A percentile compares a stretch with the other conserved stretches of the same genome.
phyloP scores from a whole-genome alignment of 2,888 invertebrate species.

The Xestia sexstrigata region DNA sequence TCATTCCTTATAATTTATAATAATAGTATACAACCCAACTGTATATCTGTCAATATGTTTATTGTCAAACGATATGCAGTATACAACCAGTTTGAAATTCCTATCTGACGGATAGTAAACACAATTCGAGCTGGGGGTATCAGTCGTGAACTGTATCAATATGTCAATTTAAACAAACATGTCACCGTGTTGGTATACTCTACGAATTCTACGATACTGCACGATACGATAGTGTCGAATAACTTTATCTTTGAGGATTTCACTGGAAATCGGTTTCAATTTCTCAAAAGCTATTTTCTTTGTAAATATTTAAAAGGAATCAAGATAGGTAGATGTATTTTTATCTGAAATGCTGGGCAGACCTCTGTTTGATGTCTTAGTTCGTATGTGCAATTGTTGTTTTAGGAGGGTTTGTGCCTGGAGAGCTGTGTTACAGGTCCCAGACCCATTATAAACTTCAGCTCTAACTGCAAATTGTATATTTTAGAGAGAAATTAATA shows the following conservation, averaged over 20 bases:
- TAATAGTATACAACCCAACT: not conserved
- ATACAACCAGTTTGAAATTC: not conserved
- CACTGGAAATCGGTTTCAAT: conserved; percentile 24
- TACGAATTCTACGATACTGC: conserved; percentile 1
- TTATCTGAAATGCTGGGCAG: not conserved
- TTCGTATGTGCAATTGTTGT: not conserved
- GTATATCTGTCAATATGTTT: conserved; percentile 24
- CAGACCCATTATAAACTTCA: not conserved
- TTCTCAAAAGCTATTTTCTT: conserved; percentile 24
- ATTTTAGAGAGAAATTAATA: not conserved
- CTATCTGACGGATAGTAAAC: conserved; percentile 43
- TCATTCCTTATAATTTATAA: no score
- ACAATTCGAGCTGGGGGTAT: conserved; percentile 41
- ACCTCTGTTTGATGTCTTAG: not conserved
- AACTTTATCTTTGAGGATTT: conserved; percentile 53
- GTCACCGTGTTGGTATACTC: conserved; percentile 58
- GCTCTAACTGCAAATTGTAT: not conserved
- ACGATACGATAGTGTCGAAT: conserved; percentile 26
- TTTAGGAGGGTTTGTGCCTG: not conserved
- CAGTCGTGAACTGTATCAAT: conserved; percentile 64
- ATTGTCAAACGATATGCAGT: conserved; percentile 5
- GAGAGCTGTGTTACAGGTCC: not conserved
- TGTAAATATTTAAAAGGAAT: conserved; percentile 15
- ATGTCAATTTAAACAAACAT: conserved; percentile 68
- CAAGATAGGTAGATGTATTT: not conserved